Conservation (phyloP, 2,888 invertebrate species). For the Hipparchia sbordonii region DNA sequence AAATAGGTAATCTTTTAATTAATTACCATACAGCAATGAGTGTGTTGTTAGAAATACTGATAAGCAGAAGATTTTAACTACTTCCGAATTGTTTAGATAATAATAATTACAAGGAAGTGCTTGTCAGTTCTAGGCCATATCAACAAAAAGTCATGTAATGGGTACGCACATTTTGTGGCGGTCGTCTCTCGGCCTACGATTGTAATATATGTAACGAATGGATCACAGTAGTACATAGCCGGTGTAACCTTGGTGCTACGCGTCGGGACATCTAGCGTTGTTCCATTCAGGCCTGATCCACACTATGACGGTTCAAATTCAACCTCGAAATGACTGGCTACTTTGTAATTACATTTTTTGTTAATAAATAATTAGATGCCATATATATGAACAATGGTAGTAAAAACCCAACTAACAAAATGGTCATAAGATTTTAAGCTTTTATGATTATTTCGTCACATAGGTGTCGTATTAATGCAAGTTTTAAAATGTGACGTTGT, state of each 20-base stretch:
- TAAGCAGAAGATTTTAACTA: background rate
- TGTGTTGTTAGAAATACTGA: background rate
- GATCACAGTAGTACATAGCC: conserved; percentile 64
- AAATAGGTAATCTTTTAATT: background rate
- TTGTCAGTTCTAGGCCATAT: background rate
- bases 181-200: conserved; percentile 41
- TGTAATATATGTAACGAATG: conserved; percentile 78
- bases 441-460: no score
- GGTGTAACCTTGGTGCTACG: conserved; percentile 61
- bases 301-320: conserved; percentile 1
- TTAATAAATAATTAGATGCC: no score
- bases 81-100: conserved; percentile 1
- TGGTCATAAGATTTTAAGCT: no score
- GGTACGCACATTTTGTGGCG: background rate
- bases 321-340: background rate
- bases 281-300: conserved; percentile 53
- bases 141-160: background rate
- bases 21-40: background rate
- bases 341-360: no score
- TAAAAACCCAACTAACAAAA: no score
- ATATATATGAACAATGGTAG: no score
- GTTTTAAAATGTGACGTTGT: no score
- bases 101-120: background rate
- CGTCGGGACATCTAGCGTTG: conserved; percentile 47
- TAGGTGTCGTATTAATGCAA: no score